Evolutionary conservation across 2,113 vertebrate species (phyloP), one percentile per base, ranked within the genome.

Genomic region (Cottus gobio): DNA sequence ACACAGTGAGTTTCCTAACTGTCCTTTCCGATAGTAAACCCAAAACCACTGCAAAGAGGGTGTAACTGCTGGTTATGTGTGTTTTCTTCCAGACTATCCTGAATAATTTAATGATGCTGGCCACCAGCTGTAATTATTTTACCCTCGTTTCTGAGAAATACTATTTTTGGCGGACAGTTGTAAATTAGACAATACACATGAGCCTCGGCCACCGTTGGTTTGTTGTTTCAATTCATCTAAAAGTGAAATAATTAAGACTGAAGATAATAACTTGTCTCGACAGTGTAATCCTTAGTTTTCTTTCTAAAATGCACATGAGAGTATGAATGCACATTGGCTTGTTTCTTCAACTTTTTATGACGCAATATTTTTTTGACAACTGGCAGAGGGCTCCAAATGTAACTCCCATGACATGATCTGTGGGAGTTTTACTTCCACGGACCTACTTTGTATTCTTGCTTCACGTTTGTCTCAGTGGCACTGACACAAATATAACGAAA

Each of bases 131-230:
- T 24, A 70, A 66, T 71, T 12, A 84, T 61, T 58, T 36, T n/a
- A 24, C 10, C 24, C 22, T 36, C 61, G 3, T 31, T 39, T 54
- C 11, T n/a, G 9, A 37, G 11, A 68, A 57, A 24, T 56, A 1
- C 42, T 9, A 7, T 66, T 63, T 64, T 64, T 15, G n/a, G 12
- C 4, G 1, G 80, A 57, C 12, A 7, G 48, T 11, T 44, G 3
- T 65, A 46, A 79, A 65, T 88, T 77, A 65, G 66, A 69, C 15
- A 64, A 42, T 30, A 74, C 48, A 44, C 36, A 63, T 3, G 60
- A 74, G 31, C 18, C 48, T 39, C 1, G 1, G 28, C 39, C 18
- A 13, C 10, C 0, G n/a, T 58, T 68, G 11, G 4, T 48, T 58
- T 9, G 46, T 36, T 1, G 8, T 58, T 81, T 46, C 42, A 36